Evolutionary conservation across 2,797 vertebrate genomes (phyloP).

Genomic region (Melanotaenia nigrans): DNA sequence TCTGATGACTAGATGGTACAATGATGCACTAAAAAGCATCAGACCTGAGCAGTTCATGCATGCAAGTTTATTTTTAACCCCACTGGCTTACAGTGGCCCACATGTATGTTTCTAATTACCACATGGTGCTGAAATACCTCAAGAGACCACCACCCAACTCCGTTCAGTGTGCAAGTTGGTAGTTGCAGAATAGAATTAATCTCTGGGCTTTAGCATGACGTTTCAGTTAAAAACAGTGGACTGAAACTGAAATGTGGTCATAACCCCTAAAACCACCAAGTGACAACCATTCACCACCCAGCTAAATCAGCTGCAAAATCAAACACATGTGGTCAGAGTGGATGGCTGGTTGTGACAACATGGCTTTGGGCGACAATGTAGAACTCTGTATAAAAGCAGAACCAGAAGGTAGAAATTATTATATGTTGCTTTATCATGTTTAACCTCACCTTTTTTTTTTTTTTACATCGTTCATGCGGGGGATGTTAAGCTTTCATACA

Average conservation of each 20-base stretch:
- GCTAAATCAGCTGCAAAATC: constrained; percentile 29
- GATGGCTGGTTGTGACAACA: constrained; percentile 44
- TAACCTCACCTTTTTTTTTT: neutral
- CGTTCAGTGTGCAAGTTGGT: constrained; percentile 12
- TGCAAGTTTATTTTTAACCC: constrained; percentile 25
- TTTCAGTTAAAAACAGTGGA: constrained; percentile 16
- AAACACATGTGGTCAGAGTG: constrained; percentile 38
- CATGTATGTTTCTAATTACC: constrained; percentile 45
- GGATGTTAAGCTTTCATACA: constrained; percentile 1
- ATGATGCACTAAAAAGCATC: neutral
- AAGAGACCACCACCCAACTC: constrained; percentile 27
- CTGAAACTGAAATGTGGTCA: constrained; percentile 21
- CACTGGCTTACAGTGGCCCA: constrained; percentile 18
- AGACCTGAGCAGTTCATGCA: constrained; percentile 15
- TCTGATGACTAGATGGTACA: neutral
- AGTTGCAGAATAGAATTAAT: constrained; percentile 15
- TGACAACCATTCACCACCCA: constrained; percentile 61
- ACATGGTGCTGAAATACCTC: constrained; percentile 46
- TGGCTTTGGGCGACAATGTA: constrained; percentile 6
- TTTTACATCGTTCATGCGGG: neutral
- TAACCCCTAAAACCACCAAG: constrained; percentile 29
- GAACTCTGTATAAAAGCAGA: constrained; percentile 1
- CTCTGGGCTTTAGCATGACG: constrained; percentile 21
- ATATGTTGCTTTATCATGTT: neutral
- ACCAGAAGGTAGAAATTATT: neutral